Evolutionary conservation across 2,888 invertebrate species (phyloP).

Genomic region (Steinernema hermaphroditum): DNA sequence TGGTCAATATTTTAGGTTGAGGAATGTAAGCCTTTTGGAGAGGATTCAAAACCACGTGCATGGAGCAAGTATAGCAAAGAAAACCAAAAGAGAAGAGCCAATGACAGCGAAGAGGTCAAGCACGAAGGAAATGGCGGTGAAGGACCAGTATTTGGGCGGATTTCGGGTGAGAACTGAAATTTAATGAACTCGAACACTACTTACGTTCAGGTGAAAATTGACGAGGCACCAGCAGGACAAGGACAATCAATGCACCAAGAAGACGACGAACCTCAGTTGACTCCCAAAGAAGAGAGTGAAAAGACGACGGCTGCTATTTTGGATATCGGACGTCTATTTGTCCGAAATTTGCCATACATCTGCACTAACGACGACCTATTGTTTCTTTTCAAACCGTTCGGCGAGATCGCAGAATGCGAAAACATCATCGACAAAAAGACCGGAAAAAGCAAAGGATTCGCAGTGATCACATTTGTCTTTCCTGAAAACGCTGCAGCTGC

Average conservation of each 20-base stretch:
- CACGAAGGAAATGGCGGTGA: conserved; percentile 17
- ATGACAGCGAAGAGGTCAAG: conserved; percentile 38
- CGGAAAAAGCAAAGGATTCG: conserved; percentile 87
- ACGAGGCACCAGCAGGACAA: conserved; percentile 33
- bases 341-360: conserved; percentile 85
- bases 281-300: conserved; percentile 36
- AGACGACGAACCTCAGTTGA: conserved; percentile 20
- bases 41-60: conserved; percentile 77
- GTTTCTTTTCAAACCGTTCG: conserved; percentile 74
- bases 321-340: conserved; percentile 84
- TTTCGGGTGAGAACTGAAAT: conserved; percentile 46
- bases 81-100: conserved; percentile 71
- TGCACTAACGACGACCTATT: conserved; percentile 84
- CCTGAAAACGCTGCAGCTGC: conserved; percentile 92
- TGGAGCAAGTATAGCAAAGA: conserved; percentile 90
- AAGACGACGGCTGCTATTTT: conserved; percentile 52
- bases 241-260: not conserved
- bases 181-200: not conserved
- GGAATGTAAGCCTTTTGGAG: conserved; percentile 69
- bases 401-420: conserved; percentile 71
- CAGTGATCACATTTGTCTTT: conserved; percentile 85
- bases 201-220: conserved; percentile 35
- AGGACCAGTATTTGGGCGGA: conserved; percentile 59
- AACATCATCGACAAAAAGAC: conserved; percentile 83
- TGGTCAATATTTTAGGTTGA: conserved; percentile 75